Evolutionary conservation across 2,113 vertebrate species (phyloP).

Genomic region (Prinia subflava): DNA sequence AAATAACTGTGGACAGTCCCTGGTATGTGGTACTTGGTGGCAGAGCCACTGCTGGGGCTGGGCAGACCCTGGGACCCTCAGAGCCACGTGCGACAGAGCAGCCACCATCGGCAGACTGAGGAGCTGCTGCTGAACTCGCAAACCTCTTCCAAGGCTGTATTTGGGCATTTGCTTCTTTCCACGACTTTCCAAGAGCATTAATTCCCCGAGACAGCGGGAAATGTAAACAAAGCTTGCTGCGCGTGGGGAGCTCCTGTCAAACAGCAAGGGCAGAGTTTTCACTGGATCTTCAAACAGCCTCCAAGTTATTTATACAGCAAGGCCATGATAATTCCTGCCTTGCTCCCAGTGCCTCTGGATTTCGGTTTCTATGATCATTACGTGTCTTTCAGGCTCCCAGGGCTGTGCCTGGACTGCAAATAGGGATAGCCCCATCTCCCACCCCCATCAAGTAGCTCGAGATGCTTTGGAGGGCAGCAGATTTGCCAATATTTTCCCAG

Average conservation of each 20-base stretch:
- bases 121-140: not conserved
- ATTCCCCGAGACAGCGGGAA: not conserved
- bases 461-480: fast-evolving
- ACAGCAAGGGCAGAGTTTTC: not conserved
- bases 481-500: not conserved
- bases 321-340: not conserved
- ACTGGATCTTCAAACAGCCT: not conserved
- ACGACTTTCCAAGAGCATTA: not conserved
- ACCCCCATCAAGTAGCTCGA: fast-evolving
- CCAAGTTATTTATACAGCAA: not conserved
- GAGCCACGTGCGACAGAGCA: not conserved
- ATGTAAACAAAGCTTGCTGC: not conserved
- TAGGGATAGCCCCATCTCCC: fast-evolving
- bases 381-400: not conserved
- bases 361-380: not conserved
- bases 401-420: not conserved
- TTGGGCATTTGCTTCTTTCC: not conserved
- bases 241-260: not conserved
- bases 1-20: fast-evolving
- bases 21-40: not conserved
- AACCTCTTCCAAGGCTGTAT: not conserved
- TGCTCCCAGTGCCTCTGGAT: not conserved
- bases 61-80: not conserved
- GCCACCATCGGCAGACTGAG: not conserved
- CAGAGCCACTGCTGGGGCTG: not conserved